These are phyloP conservation scores for Mesorhabditis sp. DNA, from an alignment of 2,888 invertebrate genomes.

Conservation along the genomic window DNA sequence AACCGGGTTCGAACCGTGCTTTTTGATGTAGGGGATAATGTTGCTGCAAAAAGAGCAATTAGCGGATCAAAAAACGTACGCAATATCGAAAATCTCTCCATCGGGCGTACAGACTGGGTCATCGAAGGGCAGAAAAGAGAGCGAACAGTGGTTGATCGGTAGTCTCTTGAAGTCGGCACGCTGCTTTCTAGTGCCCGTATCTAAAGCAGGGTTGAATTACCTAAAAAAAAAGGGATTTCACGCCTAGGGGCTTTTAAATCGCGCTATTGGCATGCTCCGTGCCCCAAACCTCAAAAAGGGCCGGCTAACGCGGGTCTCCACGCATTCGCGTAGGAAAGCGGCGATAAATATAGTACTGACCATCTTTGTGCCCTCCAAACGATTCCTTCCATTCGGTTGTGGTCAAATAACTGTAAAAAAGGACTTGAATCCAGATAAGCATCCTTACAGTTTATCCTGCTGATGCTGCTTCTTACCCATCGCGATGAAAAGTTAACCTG, in stretches of 20 bases:
- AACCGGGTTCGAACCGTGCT: constrained; percentile 87
- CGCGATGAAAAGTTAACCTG: not conserved
- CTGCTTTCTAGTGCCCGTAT: constrained; percentile 46
- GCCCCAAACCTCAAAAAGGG: not conserved
- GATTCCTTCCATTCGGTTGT: constrained; percentile 54
- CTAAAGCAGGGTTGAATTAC: constrained; percentile 20
- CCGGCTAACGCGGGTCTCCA: not conserved
- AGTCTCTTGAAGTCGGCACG: constrained; percentile 76
- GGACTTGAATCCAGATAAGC: not conserved
- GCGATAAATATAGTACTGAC: constrained; percentile 15
- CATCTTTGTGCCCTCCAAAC: constrained; percentile 57
- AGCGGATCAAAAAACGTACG: constrained; percentile 59
- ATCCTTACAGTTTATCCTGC: constrained; percentile 48
- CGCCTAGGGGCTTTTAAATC: not conserved
- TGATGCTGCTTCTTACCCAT: constrained; percentile 59
- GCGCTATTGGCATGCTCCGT: not conserved
- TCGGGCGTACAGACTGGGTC: constrained; percentile 83
- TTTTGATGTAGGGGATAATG: constrained; percentile 60
- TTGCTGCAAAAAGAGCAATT: constrained; percentile 25
- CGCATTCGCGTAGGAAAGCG: not conserved
- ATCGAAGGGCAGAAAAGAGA: constrained; percentile 85
- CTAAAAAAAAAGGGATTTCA: not conserved
- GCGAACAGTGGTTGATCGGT: constrained; percentile 70
- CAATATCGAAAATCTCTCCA: constrained; percentile 88
- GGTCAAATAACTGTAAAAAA: constrained; percentile 47